These are phyloP conservation scores for Meta bourneti DNA, from an alignment of 2,888 invertebrate species.

Conservation along the genomic window DNA sequence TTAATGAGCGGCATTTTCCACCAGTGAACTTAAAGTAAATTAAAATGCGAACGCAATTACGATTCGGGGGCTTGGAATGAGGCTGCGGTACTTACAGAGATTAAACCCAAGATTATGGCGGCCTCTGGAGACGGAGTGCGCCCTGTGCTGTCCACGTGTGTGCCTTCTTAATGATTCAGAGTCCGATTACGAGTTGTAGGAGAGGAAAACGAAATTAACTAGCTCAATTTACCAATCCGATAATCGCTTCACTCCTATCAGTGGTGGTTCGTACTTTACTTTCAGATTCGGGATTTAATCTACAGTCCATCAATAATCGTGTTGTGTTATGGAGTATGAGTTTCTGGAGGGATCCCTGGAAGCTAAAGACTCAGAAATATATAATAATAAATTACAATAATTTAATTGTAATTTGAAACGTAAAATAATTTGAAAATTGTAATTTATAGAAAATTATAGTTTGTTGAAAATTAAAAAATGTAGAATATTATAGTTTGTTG, in stretches of 20 bases:
- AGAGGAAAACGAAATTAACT: background rate
- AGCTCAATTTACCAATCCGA: conserved; percentile 13
- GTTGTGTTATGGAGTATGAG: no score
- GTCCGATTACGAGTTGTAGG: conserved; percentile 3
- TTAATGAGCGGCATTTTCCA: conserved; percentile 29
- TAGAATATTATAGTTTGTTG: no score
- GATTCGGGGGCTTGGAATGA: conserved; percentile 4
- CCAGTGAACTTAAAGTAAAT: conserved; percentile 30
- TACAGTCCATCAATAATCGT: background rate
- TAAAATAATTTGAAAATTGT: no score
- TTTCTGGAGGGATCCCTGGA: no score
- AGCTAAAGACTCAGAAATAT: no score
- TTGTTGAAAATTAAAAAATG: no score
- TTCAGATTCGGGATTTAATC: background rate
- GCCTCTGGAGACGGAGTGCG: background rate
- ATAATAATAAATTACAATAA: no score
- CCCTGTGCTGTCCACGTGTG: background rate
- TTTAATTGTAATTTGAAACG: no score
- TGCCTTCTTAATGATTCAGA: background rate
- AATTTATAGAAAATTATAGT: no score
- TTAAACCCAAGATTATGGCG: conserved; percentile 17
- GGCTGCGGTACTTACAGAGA: background rate
- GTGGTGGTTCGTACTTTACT: background rate
- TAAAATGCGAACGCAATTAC: conserved; percentile 46
- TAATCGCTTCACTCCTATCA: background rate